Evolutionary conservation across 2,888 invertebrate genomes (phyloP).

Genomic region (Colletes collaris): DNA sequence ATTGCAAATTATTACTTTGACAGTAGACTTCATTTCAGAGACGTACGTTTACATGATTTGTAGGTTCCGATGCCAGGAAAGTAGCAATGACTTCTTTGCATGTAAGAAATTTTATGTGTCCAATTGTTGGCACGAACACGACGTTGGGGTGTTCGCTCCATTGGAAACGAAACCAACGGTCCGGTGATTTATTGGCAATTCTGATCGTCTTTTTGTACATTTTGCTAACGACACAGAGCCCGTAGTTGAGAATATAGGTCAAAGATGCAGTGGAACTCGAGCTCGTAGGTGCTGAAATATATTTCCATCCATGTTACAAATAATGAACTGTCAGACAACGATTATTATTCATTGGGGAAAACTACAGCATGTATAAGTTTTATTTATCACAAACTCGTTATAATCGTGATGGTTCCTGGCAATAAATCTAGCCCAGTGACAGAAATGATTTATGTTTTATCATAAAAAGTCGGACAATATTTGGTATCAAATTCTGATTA

Average conservation of each 20-base stretch:
- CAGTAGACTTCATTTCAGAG: background rate
- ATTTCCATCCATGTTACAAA: background rate
- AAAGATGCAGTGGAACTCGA: slow-evolving; percentile 26
- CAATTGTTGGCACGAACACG: slow-evolving; percentile 83
- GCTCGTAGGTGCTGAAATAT: slow-evolving; percentile 20
- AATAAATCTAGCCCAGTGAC: too few relatives aligned
- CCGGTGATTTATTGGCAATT: slow-evolving; percentile 81
- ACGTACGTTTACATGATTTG: slow-evolving; percentile 59
- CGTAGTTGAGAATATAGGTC: slow-evolving; percentile 80
- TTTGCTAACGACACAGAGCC: slow-evolving; percentile 77
- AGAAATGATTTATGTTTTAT: too few relatives aligned
- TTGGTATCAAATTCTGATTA: too few relatives aligned
- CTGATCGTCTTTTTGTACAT: slow-evolving; percentile 81
- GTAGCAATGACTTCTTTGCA: slow-evolving; percentile 84
- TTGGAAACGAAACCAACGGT: slow-evolving; percentile 81
- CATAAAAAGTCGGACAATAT: too few relatives aligned
- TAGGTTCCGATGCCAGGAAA: slow-evolving; percentile 83
- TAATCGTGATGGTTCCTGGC: too few relatives aligned
- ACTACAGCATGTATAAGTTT: too few relatives aligned
- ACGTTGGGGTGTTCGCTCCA: slow-evolving; percentile 79
- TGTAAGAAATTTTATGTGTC: slow-evolving; percentile 82
- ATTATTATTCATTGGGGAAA: too few relatives aligned
- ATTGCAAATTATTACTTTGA: too few relatives aligned
- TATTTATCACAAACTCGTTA: too few relatives aligned
- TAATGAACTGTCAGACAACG: background rate